Base-by-base conservation (phyloP, 2,888 invertebrate genomes). In the Euproctis similis region DNA sequence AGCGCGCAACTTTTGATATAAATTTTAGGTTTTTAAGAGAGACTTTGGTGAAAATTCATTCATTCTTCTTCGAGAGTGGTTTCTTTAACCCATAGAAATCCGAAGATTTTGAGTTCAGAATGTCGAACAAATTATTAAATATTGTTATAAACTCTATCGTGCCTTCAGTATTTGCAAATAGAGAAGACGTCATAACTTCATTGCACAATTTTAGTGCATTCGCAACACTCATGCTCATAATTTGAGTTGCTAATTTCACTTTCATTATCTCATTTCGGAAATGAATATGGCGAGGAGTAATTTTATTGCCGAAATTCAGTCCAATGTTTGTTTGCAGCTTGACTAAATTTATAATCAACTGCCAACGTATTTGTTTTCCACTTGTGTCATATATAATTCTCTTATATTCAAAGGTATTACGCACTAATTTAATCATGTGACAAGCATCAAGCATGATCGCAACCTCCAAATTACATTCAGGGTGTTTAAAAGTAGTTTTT, bases 401-500 rank as follows among this genome's bases (percentile, higher is more conserved):
- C 10, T 34, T 28, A 1, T 11, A 8, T 18, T 23, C 39, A 10
- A 39, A 29, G 8, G 28, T 17, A 12, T 39, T 39, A n/a, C 35
- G n/a, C 5, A 46, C 28, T 7, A 46, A 12, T 26, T 42, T 46
- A 1, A 42, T 4, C 38, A 46, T 39, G 20, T 42, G 38, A 11
- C 34, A 32, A 2, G 35, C 20, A 12, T 41, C 44, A 24, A 40
- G 16, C 12, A 39, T 33, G 5, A 47, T 33, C n/a, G 23, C 27
- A 2, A 40, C 30, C 6, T 45, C 30, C 20, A 33, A 24, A 27
- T 42, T 21, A 3, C 23, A 24, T 12, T 8, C 19, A 8, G 42
- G 41, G 16, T 39, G 36, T 32, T 35, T 34, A 8, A 45, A 44
- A 16, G 41, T 42, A 7, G 42, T 39, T 41, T 41, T 39, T 2